A percentile compares a stretch with the other conserved stretches of the same genome.
Conservation (phyloP, 2,888 invertebrate species). For the Drosophila hamatofila region DNA sequence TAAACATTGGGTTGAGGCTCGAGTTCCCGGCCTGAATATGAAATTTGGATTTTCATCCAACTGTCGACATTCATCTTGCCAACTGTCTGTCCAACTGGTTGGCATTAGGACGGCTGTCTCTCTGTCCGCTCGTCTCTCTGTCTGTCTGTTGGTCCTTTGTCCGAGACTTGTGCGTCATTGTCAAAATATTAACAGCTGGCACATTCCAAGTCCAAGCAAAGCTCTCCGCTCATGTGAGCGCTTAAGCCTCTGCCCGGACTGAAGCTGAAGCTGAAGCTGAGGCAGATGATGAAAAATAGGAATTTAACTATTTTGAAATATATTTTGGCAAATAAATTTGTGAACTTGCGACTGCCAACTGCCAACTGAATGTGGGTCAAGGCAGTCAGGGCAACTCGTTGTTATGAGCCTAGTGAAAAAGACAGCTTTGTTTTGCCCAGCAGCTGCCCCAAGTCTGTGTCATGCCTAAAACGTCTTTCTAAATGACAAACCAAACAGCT, state of each 20-base stretch:
- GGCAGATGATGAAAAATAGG: slow-evolving; percentile 73
- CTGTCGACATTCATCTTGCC: slow-evolving; percentile 79
- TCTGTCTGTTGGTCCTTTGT: slow-evolving; percentile 40
- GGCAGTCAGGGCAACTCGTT: slow-evolving; percentile 38
- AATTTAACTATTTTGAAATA: slow-evolving; percentile 76
- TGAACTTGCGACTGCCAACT: slow-evolving; percentile 22
- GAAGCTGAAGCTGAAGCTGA: slow-evolving; percentile 1
- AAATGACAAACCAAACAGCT: neutral
- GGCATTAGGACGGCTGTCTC: slow-evolving; percentile 58
- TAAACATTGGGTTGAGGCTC: slow-evolving; percentile 53
- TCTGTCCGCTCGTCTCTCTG: slow-evolving; percentile 16
- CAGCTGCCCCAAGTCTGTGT: slow-evolving; percentile 33
- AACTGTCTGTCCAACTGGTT: slow-evolving; percentile 75
- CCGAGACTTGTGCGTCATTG: slow-evolving; percentile 77
- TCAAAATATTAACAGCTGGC: slow-evolving; percentile 80
- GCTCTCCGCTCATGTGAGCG: slow-evolving; percentile 53
- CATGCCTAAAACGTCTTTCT: neutral
- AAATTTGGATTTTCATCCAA: slow-evolving; percentile 75
- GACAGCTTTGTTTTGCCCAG: slow-evolving; percentile 1
- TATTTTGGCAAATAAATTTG: slow-evolving; percentile 61
- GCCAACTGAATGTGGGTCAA: slow-evolving; percentile 58
- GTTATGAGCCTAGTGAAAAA: slow-evolving; percentile 6
- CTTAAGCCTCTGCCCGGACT: slow-evolving; percentile 54
- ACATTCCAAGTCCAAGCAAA: slow-evolving; percentile 58
- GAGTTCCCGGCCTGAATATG: slow-evolving; percentile 73